Conservation (phyloP, 2,797 vertebrate species). For the Pelobates cultripes region DNA sequence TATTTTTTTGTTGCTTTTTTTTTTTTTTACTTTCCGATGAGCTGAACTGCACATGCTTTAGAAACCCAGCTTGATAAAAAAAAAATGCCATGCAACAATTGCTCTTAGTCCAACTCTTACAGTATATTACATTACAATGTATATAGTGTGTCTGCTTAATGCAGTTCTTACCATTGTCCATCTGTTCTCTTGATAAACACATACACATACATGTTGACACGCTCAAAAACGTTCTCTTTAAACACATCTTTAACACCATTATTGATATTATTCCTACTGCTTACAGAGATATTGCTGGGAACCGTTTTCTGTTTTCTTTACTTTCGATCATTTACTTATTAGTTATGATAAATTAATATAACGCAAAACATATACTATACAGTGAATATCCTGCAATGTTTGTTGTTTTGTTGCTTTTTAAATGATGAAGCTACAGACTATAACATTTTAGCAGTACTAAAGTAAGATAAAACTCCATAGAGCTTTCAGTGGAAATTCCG, state of each 20-base stretch:
- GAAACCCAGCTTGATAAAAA: neutral
- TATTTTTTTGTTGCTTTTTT: too few species aligned
- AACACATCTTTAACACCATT: neutral
- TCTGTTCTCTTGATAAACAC: slow-evolving; percentile 27
- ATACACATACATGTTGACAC: slow-evolving; percentile 6
- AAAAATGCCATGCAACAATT: neutral
- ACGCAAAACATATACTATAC: too few species aligned
- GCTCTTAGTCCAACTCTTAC: neutral
- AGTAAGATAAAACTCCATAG: neutral
- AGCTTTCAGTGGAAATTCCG: neutral
- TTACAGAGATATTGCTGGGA: neutral
- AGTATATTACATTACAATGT: slow-evolving; percentile 11
- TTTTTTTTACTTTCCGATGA: too few species aligned
- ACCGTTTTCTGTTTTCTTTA: neutral
- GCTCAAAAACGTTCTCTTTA: slow-evolving; percentile 12
- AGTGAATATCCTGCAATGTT: too few species aligned
- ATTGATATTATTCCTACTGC: neutral
- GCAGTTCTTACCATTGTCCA: slow-evolving; percentile 24
- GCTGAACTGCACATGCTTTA: neutral
- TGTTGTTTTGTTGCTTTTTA: neutral
- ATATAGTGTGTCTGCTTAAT: slow-evolving; percentile 13
- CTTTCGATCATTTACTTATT: neutral
- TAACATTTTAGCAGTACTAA: neutral
- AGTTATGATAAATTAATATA: neutral
- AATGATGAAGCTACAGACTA: neutral